Evolutionary conservation across 2,113 vertebrate genomes (phyloP), one percentile per base, ranked within the genome.

Genomic region (Sylvilagus bachmani): DNA sequence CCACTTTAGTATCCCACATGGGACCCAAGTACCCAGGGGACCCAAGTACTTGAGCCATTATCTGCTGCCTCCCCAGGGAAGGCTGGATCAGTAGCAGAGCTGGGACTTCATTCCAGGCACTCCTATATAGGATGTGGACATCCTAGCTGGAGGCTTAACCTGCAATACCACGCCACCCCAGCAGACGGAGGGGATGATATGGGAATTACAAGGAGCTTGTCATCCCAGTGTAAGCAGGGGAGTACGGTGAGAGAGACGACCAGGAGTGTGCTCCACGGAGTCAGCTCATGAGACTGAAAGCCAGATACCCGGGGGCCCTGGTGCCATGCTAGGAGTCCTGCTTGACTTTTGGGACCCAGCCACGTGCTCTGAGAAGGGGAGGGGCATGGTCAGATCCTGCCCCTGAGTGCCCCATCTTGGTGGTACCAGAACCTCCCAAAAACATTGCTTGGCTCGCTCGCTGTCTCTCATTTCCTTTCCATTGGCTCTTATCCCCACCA

Each of bases 321-420:
- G 17, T 4, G 38, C 29, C 58, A 33, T 2, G 21, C 4, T 1
- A 16, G 89, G 69, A 71, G 31, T 58, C 81, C 51, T 0, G 1
- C 12, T 5, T 2, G 11, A 5, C 9, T 2, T 2, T 11, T 19
- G 2, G 5, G 69, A 74, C 6, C 7, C 51, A 8, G 6, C n/a
- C 19, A 10, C 8, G 49, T 86, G 7, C 16, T 66, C 73, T 5
- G 19, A 6, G 1, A 10, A 73, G 69, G 36, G 2, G 74, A 78
- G 64, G n/a, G 44, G 24, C 1, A 0, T 3, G 38, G 8, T 27
- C n/a, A 33, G 51, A 6, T 33, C 58, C 55, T 38, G 0, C 11
- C 21, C 36, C 51, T 8, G 6, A 10, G 70, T 25, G 2, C 67
- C 51, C 88, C 66, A 9, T 44, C 62, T 64, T 29, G 1, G 27